Evolutionary conservation across 1,140 invertebrate species (phyloP), one percentile per base, ranked within the genome.

Genomic region (Nylanderia fulva): DNA sequence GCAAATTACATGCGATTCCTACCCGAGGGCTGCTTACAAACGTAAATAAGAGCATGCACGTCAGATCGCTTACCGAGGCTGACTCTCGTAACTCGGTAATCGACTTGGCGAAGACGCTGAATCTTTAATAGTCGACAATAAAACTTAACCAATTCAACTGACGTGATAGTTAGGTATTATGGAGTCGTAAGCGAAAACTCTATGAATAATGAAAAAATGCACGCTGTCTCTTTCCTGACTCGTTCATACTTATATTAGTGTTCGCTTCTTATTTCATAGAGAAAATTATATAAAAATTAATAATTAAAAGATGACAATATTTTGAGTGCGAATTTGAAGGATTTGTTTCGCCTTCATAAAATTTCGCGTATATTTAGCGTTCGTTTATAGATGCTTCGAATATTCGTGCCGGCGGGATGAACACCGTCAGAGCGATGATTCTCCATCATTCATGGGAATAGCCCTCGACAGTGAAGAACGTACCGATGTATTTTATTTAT

Each of bases 401-500:
- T 21, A 18, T 42, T 33, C 27, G 77, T 69, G 77, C 24, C 27
- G 52, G 18, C 7, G 66, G 58, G 36, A 68, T 42, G 54, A 42
- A 21, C 64, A 42, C n/a, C 33, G 11, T 21, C 52, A 45, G 48
- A 45, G 48, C 21, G 77, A 29, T 9, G 36, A 27, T 71, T 71
- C 66, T 80, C 77, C 66, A 21, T 71, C 52, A 42, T 66, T 21
- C 24, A 45, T 52, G 48, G 60, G 42, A 48, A 72, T 60, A 42
- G 42, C 64, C 18, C 52, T 82, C 36, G 36, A 71, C 64, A 24
- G 52, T 54, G 75, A 80, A 72, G 66, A 58, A 82, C 77, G 77
- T 66, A 18, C n/a, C 54, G 48, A 80, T 82, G 36, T 72, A 72
- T 82, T 82, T 82, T 82, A 82, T 82, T 82, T 82, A 82, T 82